Evolutionary conservation across 2,888 invertebrate species (phyloP).

Genomic region (Lithophane leautieri): DNA sequence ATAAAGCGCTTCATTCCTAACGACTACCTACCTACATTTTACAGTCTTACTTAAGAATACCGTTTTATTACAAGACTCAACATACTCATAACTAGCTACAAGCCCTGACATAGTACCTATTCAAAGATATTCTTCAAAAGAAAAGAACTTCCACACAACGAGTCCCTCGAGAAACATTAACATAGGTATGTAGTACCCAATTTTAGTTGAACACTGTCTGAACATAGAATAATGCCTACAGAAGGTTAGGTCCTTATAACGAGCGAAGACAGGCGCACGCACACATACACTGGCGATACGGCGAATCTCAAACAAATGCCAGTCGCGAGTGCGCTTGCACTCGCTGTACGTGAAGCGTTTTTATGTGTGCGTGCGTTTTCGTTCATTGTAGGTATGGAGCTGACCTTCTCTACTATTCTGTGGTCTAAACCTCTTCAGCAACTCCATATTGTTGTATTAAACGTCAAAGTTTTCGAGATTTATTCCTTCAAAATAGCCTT

Average conservation of each 20-base stretch:
- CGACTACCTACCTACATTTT: too few species aligned
- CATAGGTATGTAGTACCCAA: conserved; percentile 27
- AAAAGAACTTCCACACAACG: conserved; percentile 41
- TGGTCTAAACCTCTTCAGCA: conserved; percentile 1
- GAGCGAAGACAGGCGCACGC: too few species aligned
- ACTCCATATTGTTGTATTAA: conserved; percentile 55
- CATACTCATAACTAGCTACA: background rate
- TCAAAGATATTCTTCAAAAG: conserved; percentile 44
- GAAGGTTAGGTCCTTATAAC: background rate
- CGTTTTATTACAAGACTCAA: too few species aligned
- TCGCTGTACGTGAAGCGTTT: background rate
- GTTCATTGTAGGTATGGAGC: background rate
- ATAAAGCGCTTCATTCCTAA: background rate
- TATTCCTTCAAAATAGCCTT: conserved; percentile 43
- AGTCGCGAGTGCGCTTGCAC: background rate
- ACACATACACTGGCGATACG: background rate
- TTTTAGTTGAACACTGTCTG: conserved; percentile 28
- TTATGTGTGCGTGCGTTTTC: background rate
- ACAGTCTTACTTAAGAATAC: too few species aligned
- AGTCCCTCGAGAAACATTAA: conserved; percentile 48
- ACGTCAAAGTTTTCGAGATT: conserved; percentile 58
- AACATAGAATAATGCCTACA: background rate
- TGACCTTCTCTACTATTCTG: background rate
- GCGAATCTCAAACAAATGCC: background rate
- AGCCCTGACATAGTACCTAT: conserved; percentile 2